Evolutionary conservation across 2,797 vertebrate species (phyloP).

Genomic region (Anguilla anguilla): DNA sequence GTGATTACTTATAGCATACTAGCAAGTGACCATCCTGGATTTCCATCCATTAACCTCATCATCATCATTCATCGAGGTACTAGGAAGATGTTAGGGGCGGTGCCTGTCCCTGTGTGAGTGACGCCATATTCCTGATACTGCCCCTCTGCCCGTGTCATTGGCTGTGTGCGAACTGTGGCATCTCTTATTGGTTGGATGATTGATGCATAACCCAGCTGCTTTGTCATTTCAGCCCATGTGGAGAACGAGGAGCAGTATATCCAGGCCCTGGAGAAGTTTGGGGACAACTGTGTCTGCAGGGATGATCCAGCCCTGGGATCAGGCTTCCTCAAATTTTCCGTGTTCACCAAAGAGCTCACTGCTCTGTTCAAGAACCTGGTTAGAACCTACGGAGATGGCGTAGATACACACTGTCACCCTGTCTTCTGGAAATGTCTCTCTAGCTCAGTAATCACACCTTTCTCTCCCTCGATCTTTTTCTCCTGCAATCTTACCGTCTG

Average conservation of each 20-base stretch:
- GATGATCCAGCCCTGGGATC: conserved; percentile 84
- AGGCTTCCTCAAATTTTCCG: conserved; percentile 86
- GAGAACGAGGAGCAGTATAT: conserved; percentile 93
- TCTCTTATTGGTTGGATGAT: neutral
- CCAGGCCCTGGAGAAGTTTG: conserved; percentile 90
- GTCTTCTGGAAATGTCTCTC: neutral
- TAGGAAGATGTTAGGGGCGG: neutral
- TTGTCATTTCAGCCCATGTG: conserved; percentile 79
- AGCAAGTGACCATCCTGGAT: too few relatives aligned
- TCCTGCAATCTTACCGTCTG: neutral
- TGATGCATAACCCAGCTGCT: conserved; percentile 18
- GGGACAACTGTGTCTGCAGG: conserved; percentile 79
- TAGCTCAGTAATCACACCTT: neutral
- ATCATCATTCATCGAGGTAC: neutral
- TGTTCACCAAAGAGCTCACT: conserved; percentile 91
- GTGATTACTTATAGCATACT: neutral
- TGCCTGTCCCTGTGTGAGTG: neutral
- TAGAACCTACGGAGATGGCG: conserved; percentile 52
- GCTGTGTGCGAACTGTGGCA: neutral
- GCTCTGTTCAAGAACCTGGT: conserved; percentile 98
- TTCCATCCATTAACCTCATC: neutral
- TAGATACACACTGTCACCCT: neutral
- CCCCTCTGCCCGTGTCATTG: neutral
- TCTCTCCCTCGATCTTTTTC: neutral
- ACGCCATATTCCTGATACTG: neutral